Evolutionary conservation across 2,888 invertebrate species (phyloP).

Genomic region (Sicus ferrugineus): DNA sequence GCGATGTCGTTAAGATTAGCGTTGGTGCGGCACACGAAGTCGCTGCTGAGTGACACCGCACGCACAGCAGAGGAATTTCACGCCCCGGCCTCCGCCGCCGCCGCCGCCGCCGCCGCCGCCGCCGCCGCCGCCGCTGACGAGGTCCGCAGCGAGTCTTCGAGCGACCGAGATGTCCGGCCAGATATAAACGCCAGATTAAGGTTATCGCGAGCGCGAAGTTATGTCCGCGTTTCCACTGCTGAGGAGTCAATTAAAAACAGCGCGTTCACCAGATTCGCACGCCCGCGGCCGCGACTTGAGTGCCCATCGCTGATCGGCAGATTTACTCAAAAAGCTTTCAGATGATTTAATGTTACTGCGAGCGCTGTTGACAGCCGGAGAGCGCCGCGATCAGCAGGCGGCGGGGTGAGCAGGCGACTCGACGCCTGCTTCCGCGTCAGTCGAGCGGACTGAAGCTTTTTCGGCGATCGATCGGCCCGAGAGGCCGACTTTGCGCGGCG

Average conservation of each 20-base stretch:
- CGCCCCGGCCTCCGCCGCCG: no score
- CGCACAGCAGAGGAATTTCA: not conserved
- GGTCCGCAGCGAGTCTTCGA: not conserved
- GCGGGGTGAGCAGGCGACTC: no score
- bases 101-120: no score
- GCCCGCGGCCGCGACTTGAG: not conserved
- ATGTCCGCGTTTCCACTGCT: slow-evolving; percentile 10
- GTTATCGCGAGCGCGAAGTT: slow-evolving; percentile 5
- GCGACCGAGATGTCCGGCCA: not conserved
- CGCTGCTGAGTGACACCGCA: not conserved
- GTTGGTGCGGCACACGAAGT: slow-evolving; percentile 10
- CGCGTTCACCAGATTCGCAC: not conserved
- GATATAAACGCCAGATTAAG: not conserved
- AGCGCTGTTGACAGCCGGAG: not conserved
- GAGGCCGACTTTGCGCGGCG: not conserved
- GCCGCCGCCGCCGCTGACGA: no score
- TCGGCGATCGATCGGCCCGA: not conserved
- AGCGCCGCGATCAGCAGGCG: no score
- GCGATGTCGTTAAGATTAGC: slow-evolving; percentile 26
- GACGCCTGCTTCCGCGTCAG: no score
- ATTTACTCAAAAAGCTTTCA: not conserved
- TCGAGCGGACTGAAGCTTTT: not conserved
- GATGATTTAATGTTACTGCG: not conserved
- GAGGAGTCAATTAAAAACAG: slow-evolving; percentile 23
- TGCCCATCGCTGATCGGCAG: not conserved